Evolutionary conservation across 2,113 vertebrate species (phyloP).

Genomic region (Crotalus viridis): DNA sequence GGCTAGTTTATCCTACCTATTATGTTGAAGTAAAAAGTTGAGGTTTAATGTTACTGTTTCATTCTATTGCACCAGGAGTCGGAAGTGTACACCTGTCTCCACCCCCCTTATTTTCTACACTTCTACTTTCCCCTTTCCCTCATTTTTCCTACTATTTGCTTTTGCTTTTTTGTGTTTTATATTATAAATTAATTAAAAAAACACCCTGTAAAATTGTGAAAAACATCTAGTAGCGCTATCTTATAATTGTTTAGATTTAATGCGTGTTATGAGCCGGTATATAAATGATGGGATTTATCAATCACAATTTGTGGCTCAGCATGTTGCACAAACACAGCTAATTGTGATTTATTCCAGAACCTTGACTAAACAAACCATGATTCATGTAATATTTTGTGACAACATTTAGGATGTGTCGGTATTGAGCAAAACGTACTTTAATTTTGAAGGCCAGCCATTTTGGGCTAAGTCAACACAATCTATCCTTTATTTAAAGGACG

Average conservation of each 20-base stretch:
- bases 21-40: too few species aligned
- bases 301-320: not conserved
- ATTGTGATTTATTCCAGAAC: not conserved
- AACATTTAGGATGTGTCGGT: not conserved
- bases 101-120: too few species aligned
- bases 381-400: not conserved
- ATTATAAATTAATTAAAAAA: too few species aligned
- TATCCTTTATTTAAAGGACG: not conserved
- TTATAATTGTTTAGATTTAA: not conserved
- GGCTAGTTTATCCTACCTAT: too few species aligned
- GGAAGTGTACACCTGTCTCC: too few species aligned
- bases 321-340: not conserved
- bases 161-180: too few species aligned
- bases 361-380: not conserved
- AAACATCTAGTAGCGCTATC: not conserved
- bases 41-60: too few species aligned
- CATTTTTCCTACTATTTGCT: too few species aligned
- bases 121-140: too few species aligned
- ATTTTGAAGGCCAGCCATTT: conserved; percentile 6
- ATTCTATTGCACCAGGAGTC: too few species aligned
- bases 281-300: not conserved
- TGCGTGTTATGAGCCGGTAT: not conserved
- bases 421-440: conserved; percentile 14
- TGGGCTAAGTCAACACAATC: not conserved
- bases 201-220: too few species aligned